Percentiles rank a stretch among this genome's conserved stretches.
Conservation (phyloP, 1,140 invertebrate species). For the Meteorus sp. region DNA sequence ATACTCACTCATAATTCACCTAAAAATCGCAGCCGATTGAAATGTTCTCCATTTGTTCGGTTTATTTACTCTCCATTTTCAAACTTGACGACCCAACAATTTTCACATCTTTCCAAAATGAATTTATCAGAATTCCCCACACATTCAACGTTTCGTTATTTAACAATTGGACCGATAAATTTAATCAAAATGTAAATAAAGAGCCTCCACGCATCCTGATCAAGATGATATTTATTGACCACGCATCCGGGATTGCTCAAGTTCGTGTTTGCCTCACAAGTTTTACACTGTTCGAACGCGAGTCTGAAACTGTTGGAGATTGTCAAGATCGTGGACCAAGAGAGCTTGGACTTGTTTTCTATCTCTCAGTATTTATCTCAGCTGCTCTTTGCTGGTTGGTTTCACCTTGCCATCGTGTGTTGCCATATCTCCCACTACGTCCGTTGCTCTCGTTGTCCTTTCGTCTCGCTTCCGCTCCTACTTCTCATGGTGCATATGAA, state of each 20-base stretch:
- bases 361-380: constrained; percentile 14
- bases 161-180: too few species aligned
- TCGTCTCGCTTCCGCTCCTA: constrained; percentile 10
- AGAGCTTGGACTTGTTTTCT: constrained; percentile 13
- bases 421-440: constrained; percentile 14
- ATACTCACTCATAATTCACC: too few species aligned
- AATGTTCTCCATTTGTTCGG: too few species aligned
- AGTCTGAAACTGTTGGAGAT: constrained; percentile 44
- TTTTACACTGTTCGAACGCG: too few species aligned
- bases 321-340: constrained; percentile 1
- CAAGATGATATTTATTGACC: constrained; percentile 29
- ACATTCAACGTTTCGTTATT: too few species aligned
- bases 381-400: constrained; percentile 26
- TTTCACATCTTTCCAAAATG: too few species aligned
- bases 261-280: constrained; percentile 44
- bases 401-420: constrained; percentile 28
- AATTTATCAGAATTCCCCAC: too few species aligned
- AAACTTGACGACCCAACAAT: too few species aligned
- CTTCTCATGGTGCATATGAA: neutral
- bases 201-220: constrained; percentile 42
- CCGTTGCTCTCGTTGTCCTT: neutral
- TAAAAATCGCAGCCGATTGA: too few species aligned
- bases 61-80: too few species aligned
- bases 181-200: neutral
- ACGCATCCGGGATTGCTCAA: constrained; percentile 35